Percentiles rank a stretch among this genome's conserved stretches.
Evolutionary conservation across 2,888 invertebrate genomes (phyloP).

Genomic region (Noctua pronuba): DNA sequence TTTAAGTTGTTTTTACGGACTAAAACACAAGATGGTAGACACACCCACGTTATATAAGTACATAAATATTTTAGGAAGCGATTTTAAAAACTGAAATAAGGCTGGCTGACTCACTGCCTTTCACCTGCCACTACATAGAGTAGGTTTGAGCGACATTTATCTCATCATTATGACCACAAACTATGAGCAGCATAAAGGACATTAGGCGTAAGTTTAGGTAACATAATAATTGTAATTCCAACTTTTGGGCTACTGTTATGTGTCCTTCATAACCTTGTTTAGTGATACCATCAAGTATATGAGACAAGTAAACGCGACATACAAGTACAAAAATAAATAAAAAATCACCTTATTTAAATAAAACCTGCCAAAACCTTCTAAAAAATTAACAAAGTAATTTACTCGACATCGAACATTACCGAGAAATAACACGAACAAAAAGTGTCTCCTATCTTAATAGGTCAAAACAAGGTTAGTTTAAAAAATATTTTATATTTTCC

Average conservation of each 20-base stretch:
- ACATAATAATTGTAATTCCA: constrained; percentile 1
- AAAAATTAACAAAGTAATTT: constrained; percentile 14
- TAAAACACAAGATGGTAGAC: background rate
- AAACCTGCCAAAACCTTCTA: background rate
- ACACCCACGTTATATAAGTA: too few species aligned
- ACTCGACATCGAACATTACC: constrained; percentile 22
- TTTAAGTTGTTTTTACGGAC: constrained; percentile 13
- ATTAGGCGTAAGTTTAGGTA: constrained; percentile 10
- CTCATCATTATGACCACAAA: constrained; percentile 13
- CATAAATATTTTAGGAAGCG: background rate
- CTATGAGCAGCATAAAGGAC: constrained; percentile 16
- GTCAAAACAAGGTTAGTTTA: constrained; percentile 45
- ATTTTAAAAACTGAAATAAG: background rate
- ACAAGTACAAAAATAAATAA: background rate
- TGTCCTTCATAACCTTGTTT: background rate
- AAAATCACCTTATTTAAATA: background rate
- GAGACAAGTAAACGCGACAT: background rate
- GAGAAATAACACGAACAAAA: constrained; percentile 34
- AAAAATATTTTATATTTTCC: constrained; percentile 48
- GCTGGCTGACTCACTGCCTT: background rate
- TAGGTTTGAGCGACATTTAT: background rate
- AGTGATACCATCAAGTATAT: constrained; percentile 5
- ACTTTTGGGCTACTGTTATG: constrained; percentile 22
- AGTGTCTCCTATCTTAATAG: constrained; percentile 26
- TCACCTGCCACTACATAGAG: background rate